These are phyloP conservation scores for Lasioglossum calceatum DNA, from an alignment of 2,888 invertebrate genomes.

Conservation along the genomic window DNA sequence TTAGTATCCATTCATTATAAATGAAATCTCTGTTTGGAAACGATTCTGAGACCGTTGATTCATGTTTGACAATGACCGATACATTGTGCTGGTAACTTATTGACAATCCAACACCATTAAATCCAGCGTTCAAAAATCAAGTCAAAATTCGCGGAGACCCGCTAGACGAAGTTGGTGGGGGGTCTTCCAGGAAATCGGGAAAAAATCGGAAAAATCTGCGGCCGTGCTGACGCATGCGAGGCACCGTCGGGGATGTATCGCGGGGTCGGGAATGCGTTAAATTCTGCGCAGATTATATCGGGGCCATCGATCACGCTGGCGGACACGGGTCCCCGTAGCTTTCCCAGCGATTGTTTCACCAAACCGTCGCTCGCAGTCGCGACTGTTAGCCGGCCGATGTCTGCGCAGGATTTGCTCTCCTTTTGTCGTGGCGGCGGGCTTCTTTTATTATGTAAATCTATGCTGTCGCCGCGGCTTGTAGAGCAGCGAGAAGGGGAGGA, in stretches of 20 bases:
- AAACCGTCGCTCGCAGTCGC: constrained; percentile 7
- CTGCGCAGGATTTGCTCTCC: constrained; percentile 48
- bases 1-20: too few species aligned
- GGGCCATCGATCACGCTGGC: constrained; percentile 29
- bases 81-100: too few species aligned
- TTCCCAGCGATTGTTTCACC: constrained; percentile 39
- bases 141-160: too few species aligned
- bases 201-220: neutral
- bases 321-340: neutral
- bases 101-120: too few species aligned
- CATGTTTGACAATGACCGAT: too few species aligned
- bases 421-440: constrained; percentile 59
- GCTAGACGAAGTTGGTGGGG: neutral
- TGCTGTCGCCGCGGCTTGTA: constrained; percentile 61
- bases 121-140: too few species aligned
- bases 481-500: constrained; percentile 33
- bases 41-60: too few species aligned
- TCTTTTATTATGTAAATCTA: constrained; percentile 80
- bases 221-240: neutral
- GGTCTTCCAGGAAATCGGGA: neutral
- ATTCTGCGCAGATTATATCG: neutral
- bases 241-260: neutral
- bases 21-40: too few species aligned
- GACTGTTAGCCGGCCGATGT: constrained; percentile 7
- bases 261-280: neutral